Conservation (phyloP, 2,797 vertebrate genomes). For the Rousettus madagascariensis region DNA sequence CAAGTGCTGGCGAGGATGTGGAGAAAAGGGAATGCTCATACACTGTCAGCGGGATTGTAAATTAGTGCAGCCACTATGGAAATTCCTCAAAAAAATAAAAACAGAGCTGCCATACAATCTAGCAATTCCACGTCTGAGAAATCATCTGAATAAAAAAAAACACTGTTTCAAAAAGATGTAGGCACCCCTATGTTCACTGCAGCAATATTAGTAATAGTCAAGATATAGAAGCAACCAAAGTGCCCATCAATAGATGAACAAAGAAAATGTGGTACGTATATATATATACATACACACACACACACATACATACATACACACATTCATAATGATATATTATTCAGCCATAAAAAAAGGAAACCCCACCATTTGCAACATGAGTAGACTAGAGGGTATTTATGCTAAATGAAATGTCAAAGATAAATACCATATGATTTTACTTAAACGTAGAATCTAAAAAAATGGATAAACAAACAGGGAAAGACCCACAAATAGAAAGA, state of each 20-base stretch:
- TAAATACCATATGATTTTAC: not conserved
- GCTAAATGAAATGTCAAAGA: not conserved
- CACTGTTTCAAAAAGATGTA: not conserved
- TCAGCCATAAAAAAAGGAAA: not conserved
- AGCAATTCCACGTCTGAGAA: not conserved
- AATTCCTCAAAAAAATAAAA: not conserved
- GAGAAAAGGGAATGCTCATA: too few species aligned
- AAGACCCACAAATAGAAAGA: not conserved
- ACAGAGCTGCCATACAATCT: not conserved
- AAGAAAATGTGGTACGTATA: not conserved
- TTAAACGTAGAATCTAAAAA: not conserved
- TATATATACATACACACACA: fast-evolving
- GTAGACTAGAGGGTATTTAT: not conserved
- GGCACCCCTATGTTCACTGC: not conserved
- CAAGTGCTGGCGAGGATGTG: too few species aligned
- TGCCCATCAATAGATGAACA: not conserved
- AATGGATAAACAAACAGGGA: not conserved
- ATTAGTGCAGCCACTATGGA: too few species aligned
- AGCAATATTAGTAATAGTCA: not conserved
- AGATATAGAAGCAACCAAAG: not conserved
- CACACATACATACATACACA: not conserved
- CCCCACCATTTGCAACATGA: not conserved
- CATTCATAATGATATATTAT: not conserved
- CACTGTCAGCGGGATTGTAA: too few species aligned
- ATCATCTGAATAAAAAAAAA: not conserved